Percentiles rank a stretch among this genome's conserved stretches.
phyloP scores from a whole-genome alignment of 2,888 invertebrate species.

The Tholera decimalis region DNA sequence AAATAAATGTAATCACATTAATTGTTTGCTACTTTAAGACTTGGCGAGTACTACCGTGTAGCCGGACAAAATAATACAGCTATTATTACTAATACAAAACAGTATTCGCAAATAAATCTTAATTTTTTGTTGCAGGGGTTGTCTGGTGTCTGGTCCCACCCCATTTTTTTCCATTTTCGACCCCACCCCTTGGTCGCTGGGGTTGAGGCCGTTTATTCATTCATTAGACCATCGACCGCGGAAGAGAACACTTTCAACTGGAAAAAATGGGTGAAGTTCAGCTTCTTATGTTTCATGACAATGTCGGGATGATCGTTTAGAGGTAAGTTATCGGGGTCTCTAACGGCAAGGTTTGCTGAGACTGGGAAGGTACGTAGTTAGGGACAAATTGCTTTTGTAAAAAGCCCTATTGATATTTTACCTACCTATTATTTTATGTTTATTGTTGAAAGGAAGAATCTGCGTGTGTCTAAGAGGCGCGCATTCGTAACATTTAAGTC shows the following conservation, averaged over 20 bases:
- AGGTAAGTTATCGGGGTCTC: constrained; percentile 46
- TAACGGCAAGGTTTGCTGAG: constrained; percentile 23
- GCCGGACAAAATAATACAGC: constrained; percentile 71
- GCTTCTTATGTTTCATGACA: constrained; percentile 66
- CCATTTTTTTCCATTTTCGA: constrained; percentile 75
- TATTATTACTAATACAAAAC: constrained; percentile 79
- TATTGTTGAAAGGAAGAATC: no score
- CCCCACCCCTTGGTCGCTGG: constrained; percentile 76
- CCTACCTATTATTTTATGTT: no score
- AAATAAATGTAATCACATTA: neutral
- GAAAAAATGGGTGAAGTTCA: constrained; percentile 61
- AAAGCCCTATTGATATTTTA: neutral
- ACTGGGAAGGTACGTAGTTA: constrained; percentile 31
- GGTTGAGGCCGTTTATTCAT: constrained; percentile 66
- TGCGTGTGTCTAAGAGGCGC: no score
- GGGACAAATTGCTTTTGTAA: constrained; percentile 1
- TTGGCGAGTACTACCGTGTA: constrained; percentile 55
- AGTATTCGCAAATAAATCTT: constrained; percentile 85
- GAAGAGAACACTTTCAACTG: constrained; percentile 64
- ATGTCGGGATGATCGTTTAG: constrained; percentile 59
- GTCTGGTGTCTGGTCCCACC: constrained; percentile 78
- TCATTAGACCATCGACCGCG: constrained; percentile 75
- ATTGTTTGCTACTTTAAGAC: neutral
- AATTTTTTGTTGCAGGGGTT: constrained; percentile 86
- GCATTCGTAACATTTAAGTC: no score